phyloP scores from a whole-genome alignment of 2,888 invertebrate species.

The Pollenia griseotomentosa region DNA sequence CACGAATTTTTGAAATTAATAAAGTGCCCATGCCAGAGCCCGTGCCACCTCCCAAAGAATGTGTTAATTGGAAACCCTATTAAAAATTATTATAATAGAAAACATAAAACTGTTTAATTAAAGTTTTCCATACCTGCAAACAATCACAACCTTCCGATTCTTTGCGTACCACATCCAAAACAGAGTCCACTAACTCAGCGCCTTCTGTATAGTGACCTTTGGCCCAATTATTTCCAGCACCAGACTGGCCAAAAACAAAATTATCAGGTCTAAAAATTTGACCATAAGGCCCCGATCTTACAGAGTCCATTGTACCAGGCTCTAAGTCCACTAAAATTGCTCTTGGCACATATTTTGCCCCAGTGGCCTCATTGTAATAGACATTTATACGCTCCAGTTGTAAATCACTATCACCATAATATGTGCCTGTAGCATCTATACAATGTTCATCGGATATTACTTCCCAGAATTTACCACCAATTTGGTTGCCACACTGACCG shows the following conservation, averaged over 20 bases:
- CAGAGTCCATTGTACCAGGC: conserved; percentile 99
- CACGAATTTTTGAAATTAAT: conserved; percentile 93
- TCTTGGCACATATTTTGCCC: conserved; percentile 97
- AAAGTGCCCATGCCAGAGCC: conserved; percentile 95
- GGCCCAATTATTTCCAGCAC: conserved; percentile 95
- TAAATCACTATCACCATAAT: conserved; percentile 95
- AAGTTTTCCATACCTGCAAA: conserved; percentile 85
- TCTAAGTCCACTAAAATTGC: conserved; percentile 97
- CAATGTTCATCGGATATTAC: conserved; percentile 98
- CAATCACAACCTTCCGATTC: conserved; percentile 97
- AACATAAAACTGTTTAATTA: too few species aligned
- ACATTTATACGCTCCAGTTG: conserved; percentile 97
- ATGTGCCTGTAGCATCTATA: conserved; percentile 95
- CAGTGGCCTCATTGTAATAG: conserved; percentile 97
- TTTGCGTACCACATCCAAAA: conserved; percentile 92
- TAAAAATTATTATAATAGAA: background rate
- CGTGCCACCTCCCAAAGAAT: conserved; percentile 94
- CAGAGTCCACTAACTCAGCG: conserved; percentile 93
- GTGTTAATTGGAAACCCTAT: conserved; percentile 91
- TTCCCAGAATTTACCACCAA: conserved; percentile 98
- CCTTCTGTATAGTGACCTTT: conserved; percentile 98
- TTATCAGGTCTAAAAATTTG: conserved; percentile 98
- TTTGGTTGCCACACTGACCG: conserved; percentile 98
- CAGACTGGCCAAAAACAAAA: conserved; percentile 95
- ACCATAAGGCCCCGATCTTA: conserved; percentile 96